Base-by-base conservation (phyloP, 1,140 invertebrate genomes). In the Anastatus disparis region DNA sequence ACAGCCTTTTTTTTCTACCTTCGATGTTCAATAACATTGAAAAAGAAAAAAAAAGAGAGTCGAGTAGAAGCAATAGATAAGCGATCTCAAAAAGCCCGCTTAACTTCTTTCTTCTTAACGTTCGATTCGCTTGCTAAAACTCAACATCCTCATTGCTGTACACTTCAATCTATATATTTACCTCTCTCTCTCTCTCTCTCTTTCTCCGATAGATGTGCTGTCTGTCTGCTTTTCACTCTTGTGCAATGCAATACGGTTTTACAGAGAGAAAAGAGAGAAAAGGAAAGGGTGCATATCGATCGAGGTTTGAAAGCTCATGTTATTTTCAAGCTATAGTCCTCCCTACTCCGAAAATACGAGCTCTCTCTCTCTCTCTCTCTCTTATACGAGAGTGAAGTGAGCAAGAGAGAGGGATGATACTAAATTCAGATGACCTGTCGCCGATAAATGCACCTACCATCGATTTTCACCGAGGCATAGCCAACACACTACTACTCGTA, bases 251-350 rank as follows among this genome's bases (percentile, higher is more conserved):
- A 6, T 35, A 6, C 22, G 20, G 29, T 67, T 59, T 69, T 76
- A 7, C 35, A 12, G 31, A n/a, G 53, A 35, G 27, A 22, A 27
- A 26, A 53, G 24, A 26, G 24, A 35, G 29, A 22, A 29, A n/a
- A 53, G 50, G 8, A 13, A 10, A 56, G 24, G 46, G 17, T 24
- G 50, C 52, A 31, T 71, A 71, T 71, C 70, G 70, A 71, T 71
- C 62, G 22, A 9, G n/a, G n/a, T n/a, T n/a, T n/a, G n/a, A n/a
- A n/a, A 48, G 62, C 70, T 66, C 53, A 66, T 66, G 70, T 71
- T 71, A 71, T 66, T 71, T 71, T 71, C 62, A 59, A 71, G 53
- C 62, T n/a, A n/a, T n/a, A n/a, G n/a, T n/a, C n/a, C n/a, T n/a
- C n/a, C n/a, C n/a, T n/a, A n/a, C 63, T 66, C 70, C 63, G 44